phyloP scores from a whole-genome alignment of 1,140 invertebrate genomes.

The Triops longicaudatus region DNA sequence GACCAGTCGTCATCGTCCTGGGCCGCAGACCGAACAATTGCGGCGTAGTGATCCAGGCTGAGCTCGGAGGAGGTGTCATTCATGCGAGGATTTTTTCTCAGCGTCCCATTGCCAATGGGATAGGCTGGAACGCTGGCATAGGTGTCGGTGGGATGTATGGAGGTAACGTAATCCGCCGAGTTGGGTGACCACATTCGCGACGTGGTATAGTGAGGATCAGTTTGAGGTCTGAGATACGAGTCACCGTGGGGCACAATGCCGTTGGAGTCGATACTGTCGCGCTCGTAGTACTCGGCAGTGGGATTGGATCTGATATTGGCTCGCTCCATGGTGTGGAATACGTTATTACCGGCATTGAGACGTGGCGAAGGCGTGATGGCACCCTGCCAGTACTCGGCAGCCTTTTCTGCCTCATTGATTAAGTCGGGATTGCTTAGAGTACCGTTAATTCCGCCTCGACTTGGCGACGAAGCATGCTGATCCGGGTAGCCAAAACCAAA shows the following conservation, averaged over 20 bases:
- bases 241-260: constrained; percentile 20
- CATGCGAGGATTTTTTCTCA: background rate
- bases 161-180: constrained; percentile 7
- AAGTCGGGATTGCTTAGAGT: constrained; percentile 21
- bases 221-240: constrained; percentile 27
- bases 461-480: background rate
- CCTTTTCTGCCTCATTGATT: constrained; percentile 23
- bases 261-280: constrained; percentile 3
- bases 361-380: constrained; percentile 14
- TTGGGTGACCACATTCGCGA: constrained; percentile 17
- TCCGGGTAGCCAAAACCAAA: background rate
- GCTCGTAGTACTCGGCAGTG: constrained; percentile 16
- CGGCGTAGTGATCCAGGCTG: background rate
- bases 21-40: background rate
- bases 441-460: constrained; percentile 20
- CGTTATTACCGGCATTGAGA: constrained; percentile 9
- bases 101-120: background rate
- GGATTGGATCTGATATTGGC: constrained; percentile 11
- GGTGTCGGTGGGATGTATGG: background rate
- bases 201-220: constrained; percentile 28
- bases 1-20: background rate
- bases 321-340: background rate
- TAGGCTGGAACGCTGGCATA: background rate
- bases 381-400: constrained; percentile 21
- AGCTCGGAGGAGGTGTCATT: background rate